These are phyloP conservation scores for Lateolabrax maculatus DNA, from an alignment of 2,797 vertebrate species.

Conservation along the genomic window DNA sequence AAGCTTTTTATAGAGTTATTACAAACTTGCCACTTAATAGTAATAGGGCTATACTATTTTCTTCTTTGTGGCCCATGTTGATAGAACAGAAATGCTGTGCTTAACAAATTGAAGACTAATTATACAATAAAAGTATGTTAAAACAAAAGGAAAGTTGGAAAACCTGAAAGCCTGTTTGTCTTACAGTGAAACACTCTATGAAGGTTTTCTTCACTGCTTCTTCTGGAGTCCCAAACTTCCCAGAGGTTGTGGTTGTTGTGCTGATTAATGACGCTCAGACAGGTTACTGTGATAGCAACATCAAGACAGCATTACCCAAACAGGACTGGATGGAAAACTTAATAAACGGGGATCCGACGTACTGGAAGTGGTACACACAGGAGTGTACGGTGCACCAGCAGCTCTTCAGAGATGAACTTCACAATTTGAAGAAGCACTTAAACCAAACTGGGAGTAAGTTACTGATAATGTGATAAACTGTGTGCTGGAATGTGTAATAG, in stretches of 20 bases:
- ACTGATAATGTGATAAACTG: too few relatives aligned
- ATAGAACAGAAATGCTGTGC: too few relatives aligned
- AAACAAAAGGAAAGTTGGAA: too few relatives aligned
- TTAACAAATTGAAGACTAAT: too few relatives aligned
- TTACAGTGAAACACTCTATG: constrained; percentile 20
- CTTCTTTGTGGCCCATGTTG: too few relatives aligned
- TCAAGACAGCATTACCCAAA: neutral
- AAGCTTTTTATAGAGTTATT: too few relatives aligned
- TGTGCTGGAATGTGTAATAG: too few relatives aligned
- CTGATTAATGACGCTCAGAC: neutral
- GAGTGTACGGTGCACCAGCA: accelerated
- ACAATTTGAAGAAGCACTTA: constrained; percentile 3
- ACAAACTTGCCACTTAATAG: too few relatives aligned
- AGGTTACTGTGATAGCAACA: neutral
- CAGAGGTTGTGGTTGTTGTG: accelerated
- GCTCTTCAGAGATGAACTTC: accelerated
- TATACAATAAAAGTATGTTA: too few relatives aligned
- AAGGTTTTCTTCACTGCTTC: neutral
- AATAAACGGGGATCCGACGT: accelerated
- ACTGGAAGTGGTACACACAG: neutral
- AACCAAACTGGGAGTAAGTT: constrained; percentile 50
- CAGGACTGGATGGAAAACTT: constrained; percentile 25
- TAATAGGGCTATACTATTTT: too few relatives aligned
- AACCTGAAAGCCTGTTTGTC: neutral
- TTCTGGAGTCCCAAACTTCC: constrained; percentile 23